These are phyloP conservation scores for Lamprotornis superbus DNA, from an alignment of 2,113 vertebrate genomes.

Conservation along the genomic window DNA sequence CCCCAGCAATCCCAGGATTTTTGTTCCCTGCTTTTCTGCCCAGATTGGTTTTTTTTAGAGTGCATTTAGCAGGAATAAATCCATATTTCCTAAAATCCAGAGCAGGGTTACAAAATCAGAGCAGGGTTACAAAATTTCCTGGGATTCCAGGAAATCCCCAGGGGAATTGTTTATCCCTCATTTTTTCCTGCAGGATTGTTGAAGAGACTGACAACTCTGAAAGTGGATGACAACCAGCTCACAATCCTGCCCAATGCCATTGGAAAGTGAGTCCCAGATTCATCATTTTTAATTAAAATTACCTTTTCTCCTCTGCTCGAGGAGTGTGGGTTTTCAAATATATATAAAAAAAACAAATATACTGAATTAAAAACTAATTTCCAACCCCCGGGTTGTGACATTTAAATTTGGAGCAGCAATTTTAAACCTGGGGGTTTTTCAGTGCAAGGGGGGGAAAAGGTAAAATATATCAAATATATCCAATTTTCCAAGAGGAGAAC, in stretches of 20 bases:
- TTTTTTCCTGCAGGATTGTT: slow-evolving; percentile 81
- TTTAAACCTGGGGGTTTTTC: not conserved
- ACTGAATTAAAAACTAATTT: not conserved
- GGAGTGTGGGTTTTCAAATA: not conserved
- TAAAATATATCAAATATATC: not conserved
- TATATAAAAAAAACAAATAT: not conserved
- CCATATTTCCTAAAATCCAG: not conserved
- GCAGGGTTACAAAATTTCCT: not conserved
- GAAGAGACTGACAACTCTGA: slow-evolving; percentile 96
- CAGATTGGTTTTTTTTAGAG: not conserved
- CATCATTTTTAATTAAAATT: not conserved
- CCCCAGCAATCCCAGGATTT: not conserved
- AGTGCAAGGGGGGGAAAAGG: not conserved
- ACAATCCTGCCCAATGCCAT: slow-evolving; percentile 93
- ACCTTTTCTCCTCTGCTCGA: not conserved
- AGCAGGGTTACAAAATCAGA: not conserved
- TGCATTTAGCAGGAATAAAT: not conserved
- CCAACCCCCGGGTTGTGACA: not conserved
- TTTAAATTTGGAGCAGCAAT: not conserved
- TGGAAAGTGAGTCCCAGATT: slow-evolving; percentile 84
- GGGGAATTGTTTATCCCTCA: not conserved
- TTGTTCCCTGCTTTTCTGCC: not conserved
- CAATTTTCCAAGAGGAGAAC: not conserved
- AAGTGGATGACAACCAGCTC: slow-evolving; percentile 99
- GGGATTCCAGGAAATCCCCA: not conserved